Evolutionary conservation across 2,113 vertebrate species (phyloP).

Genomic region (Nannospalax galili): DNA sequence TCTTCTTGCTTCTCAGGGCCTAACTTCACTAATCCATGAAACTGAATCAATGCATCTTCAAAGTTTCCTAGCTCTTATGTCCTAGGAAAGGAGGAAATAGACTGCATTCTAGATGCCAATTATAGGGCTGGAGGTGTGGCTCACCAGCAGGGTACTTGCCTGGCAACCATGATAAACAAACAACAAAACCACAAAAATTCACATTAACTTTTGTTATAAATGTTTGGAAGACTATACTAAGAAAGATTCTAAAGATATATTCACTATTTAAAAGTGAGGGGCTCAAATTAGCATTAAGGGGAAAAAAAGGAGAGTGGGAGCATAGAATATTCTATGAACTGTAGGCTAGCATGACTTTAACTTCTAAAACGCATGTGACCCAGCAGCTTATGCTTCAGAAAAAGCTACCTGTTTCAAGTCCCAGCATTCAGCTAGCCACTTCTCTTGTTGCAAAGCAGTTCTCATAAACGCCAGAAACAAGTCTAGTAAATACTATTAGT

Average conservation of each 20-base stretch:
- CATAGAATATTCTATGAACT: neutral
- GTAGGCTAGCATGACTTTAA: neutral
- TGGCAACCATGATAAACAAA: neutral
- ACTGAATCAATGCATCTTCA: slow-evolving; percentile 12
- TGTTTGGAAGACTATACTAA: neutral
- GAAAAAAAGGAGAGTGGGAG: neutral
- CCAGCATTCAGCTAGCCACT: slow-evolving; percentile 3
- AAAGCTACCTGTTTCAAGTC: neutral
- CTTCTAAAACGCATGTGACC: neutral
- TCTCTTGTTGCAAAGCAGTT: neutral
- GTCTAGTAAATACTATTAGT: neutral
- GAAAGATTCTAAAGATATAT: neutral
- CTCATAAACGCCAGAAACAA: slow-evolving; percentile 7
- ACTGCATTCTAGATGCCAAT: neutral
- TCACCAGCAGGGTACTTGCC: neutral
- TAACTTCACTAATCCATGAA: neutral
- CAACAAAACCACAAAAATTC: neutral
- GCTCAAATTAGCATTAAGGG: neutral
- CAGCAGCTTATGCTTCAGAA: slow-evolving; percentile 34
- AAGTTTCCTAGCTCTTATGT: neutral
- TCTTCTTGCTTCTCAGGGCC: neutral
- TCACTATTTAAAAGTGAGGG: neutral
- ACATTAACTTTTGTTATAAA: neutral
- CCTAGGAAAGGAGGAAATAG: slow-evolving; percentile 1
- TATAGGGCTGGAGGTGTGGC: neutral